Evolutionary conservation across 2,113 vertebrate genomes (phyloP), one percentile per base, ranked within the genome.

Genomic region (Stictonetta naevosa): DNA sequence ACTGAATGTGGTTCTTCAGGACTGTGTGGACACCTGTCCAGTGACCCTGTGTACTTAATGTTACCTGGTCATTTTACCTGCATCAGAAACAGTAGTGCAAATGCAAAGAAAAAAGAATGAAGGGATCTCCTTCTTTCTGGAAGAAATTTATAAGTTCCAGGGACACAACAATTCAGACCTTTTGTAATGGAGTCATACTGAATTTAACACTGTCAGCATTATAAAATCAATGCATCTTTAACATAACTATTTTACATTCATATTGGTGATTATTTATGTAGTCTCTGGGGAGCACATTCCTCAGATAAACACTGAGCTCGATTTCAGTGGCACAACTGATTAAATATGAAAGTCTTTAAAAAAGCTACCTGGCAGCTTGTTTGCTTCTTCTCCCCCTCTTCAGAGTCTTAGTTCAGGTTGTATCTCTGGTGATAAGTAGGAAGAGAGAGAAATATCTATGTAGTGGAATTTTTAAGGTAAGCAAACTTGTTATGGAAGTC

Each of bases 91-190:
- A 11, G 8, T 12, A 60, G 15, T 42, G 11, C 11, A 89, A 22
- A 38, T 13, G 1, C 2, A 53, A 86, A 63, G 8, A 3, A 73
- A 63, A 72, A n/a, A 13, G 2, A 18, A 25, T 0, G 0, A 3
- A 26, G 8, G 4, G n/a, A 34, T 82, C 3, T 63, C 17, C 26
- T 67, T 69, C 26, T 8, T 28, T 28, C 16, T 82, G 31, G 22
- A 90, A 50, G 7, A 79, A 53, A 63, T 18, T 11, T 13, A 4
- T 13, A 53, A 78, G 19, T 21, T 38, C 25, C 8, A 16, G 19
- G 11, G 6, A 13, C 7, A 6, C 5, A 13, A 53, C 6, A 73
- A 19, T 3, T 53, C 3, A 40, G n/a, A 31, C 38, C 3, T 59
- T 72, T 53, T 8, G 1, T 40, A 26, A 23, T 4, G 8, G 11